phyloP scores from a whole-genome alignment of 2,113 vertebrate genomes.

The Phycodurus eques region DNA sequence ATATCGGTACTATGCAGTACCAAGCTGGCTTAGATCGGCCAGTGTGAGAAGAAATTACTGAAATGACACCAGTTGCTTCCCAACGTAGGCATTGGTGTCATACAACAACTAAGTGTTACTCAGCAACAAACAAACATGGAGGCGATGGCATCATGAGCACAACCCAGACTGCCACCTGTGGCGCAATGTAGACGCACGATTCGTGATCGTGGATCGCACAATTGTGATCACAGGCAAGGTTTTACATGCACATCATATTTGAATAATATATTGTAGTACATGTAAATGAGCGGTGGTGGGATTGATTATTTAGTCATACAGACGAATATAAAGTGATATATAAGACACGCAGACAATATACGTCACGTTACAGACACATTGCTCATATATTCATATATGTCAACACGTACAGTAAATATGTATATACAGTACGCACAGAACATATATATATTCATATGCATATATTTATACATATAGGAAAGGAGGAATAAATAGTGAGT shows the following conservation, averaged over 20 bases:
- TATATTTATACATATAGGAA: slow-evolving; percentile 74
- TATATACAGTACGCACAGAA: slow-evolving; percentile 68
- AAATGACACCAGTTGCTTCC: no score
- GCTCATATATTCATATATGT: slow-evolving; percentile 81
- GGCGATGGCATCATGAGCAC: background rate
- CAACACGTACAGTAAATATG: slow-evolving; percentile 73
- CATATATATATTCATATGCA: slow-evolving; percentile 72
- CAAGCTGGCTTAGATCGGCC: no score
- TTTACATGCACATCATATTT: slow-evolving; percentile 55
- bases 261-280: slow-evolving; percentile 36
- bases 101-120: background rate
- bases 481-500: slow-evolving; percentile 66
- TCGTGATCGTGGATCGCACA: slow-evolving; percentile 23
- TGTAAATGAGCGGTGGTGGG: slow-evolving; percentile 32
- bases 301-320: slow-evolving; percentile 29
- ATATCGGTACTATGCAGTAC: no score
- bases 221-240: slow-evolving; percentile 35
- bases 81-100: background rate
- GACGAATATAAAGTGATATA: slow-evolving; percentile 61
- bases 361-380: slow-evolving; percentile 73
- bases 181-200: background rate
- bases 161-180: slow-evolving; percentile 45
- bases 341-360: slow-evolving; percentile 66
- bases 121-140: background rate
- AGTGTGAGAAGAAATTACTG: no score